These are phyloP conservation scores for Cataglyphis cursor DNA, from an alignment of 2,888 invertebrate species.

Conservation along the genomic window DNA sequence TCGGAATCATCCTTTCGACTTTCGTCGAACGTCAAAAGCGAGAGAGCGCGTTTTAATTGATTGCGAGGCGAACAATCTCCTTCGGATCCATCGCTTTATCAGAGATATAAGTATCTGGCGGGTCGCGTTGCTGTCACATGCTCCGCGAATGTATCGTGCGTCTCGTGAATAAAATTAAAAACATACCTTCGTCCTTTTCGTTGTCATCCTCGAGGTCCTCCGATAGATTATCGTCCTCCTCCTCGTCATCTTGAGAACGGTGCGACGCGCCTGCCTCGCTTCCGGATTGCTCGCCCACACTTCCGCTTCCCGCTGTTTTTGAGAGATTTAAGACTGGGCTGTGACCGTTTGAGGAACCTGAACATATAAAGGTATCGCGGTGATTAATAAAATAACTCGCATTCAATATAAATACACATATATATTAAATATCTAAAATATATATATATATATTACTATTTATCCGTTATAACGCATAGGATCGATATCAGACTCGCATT, in stretches of 20 bases:
- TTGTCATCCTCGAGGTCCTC: conserved; percentile 95
- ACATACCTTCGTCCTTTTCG: conserved; percentile 92
- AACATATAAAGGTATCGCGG: not conserved
- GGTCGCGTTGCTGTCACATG: not conserved
- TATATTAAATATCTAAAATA: not conserved
- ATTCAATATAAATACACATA: not conserved
- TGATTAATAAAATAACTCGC: not conserved
- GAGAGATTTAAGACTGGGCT: conserved; percentile 97
- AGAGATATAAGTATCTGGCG: conserved; percentile 23
- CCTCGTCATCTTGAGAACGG: conserved; percentile 91
- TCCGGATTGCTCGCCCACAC: conserved; percentile 90
- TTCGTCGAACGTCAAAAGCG: conserved; percentile 69
- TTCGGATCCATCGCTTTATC: conserved; percentile 22
- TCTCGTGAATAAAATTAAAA: not conserved
- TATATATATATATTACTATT: too few species aligned
- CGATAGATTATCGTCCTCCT: conserved; percentile 95
- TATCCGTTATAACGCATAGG: too few species aligned
- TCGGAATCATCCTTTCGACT: conserved; percentile 73
- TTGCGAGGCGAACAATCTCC: conserved; percentile 55
- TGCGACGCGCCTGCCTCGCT: conserved; percentile 90
- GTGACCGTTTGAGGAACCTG: conserved; percentile 95
- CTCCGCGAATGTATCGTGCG: not conserved
- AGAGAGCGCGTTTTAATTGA: conserved; percentile 68
- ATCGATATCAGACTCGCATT: conserved; percentile 18
- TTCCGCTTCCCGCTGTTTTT: conserved; percentile 94